phyloP scores from a whole-genome alignment of 2,113 vertebrate genomes.

The Bagarius yarrelli region DNA sequence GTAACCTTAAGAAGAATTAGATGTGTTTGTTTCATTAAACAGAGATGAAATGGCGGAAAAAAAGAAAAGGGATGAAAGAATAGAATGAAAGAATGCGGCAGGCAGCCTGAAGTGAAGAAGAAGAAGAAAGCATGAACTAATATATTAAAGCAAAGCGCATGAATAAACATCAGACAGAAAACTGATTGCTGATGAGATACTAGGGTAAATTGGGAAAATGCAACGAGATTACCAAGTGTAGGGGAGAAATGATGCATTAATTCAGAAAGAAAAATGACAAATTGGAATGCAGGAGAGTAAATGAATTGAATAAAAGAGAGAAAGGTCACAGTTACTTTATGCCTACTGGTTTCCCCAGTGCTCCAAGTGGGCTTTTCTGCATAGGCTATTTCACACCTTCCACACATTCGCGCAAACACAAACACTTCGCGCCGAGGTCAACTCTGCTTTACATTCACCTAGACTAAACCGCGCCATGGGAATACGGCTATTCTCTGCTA shows the following conservation, averaged over 20 bases:
- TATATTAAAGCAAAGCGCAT: background rate
- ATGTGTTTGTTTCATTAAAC: constrained; percentile 64
- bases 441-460: constrained; percentile 52
- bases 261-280: constrained; percentile 23
- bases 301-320: constrained; percentile 36
- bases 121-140: constrained; percentile 11
- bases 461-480: constrained; percentile 46
- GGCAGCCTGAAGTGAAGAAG: background rate
- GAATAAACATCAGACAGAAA: constrained; percentile 19
- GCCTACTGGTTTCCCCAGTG: constrained; percentile 38
- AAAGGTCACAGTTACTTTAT: constrained; percentile 47
- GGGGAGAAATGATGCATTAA: constrained; percentile 27
- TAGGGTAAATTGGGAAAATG: background rate
- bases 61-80: background rate
- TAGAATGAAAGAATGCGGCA: background rate
- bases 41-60: background rate
- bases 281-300: constrained; percentile 24
- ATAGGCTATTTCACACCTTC: constrained; percentile 42
- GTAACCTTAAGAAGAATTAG: constrained; percentile 74
- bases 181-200: constrained; percentile 15
- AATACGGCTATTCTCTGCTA: constrained; percentile 8
- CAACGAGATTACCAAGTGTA: constrained; percentile 10
- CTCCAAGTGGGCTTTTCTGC: constrained; percentile 47
- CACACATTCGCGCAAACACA: constrained; percentile 2
- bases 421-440: constrained; percentile 51